Evolutionary conservation across 1,140 invertebrate species (phyloP), one percentile per base, ranked within the genome.

Genomic region (Copidosoma floridanum): DNA sequence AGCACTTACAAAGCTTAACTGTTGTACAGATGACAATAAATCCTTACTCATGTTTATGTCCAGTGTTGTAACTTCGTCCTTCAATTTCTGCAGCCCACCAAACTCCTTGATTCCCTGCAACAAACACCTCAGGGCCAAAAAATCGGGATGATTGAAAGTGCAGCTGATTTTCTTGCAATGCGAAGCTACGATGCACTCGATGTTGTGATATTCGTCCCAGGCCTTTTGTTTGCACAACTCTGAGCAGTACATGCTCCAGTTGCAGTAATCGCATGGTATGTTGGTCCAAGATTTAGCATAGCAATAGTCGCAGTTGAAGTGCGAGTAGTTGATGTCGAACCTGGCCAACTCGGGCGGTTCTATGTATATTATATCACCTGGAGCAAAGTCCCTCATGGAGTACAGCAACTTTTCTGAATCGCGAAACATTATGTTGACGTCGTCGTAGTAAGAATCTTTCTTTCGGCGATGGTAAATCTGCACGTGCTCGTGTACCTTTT

Each of bases 111-210:
- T 70, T 6, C 86, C 85, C 35, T 80, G 73, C 21, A 91, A 75
- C 1, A 84, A 75, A 10, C 87, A 81, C 65, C 86, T 83, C 40
- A 91, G 70, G 20, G 88, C 84, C 14, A 89, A 76, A 6, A 67
- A 38, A 84, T 65, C 35, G 92, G 66, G 44, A 8, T 18, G 20
- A 20, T 11, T 8, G 10, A 46, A 3, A 8, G 16, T 46, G 21
- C 38, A 10, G 6, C 24, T 20, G 24, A 23, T 24, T 20, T 18
- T 8, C 6, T 11, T 46, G 7, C 5, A 23, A 46, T 82, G 74
- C 16, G 83, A 78, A 61, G 92, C 82, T 57, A 92, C 73, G 1
- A 79, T 68, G 74, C 93, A 95, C 81, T 95, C 93, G 65, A 85
- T 82, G 67, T 81, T 77, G 74, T 95, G 92, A 73, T 86, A 90